Percentiles rank a stretch among this genome's conserved stretches.
Evolutionary conservation across 37 sponge, comb jelly and placozoan species (phyloP).

Genomic region (Axinella damicornis): DNA sequence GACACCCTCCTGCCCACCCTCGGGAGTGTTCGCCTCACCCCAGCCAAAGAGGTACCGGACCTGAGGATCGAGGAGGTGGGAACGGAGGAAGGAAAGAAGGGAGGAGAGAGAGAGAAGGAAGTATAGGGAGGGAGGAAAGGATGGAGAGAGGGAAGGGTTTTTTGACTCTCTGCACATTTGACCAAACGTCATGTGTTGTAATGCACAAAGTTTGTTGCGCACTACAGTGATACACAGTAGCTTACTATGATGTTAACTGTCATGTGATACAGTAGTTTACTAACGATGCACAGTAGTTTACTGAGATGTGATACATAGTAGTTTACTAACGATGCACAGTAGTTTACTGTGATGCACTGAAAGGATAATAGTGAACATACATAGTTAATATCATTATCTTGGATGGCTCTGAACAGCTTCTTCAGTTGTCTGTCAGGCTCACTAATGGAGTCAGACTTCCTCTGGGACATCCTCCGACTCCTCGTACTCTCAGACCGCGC

Average conservation of each 20-base stretch:
- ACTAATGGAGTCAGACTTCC: background rate
- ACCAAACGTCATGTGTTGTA: too few relatives aligned
- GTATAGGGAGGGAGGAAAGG: too few relatives aligned
- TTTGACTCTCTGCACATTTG: too few relatives aligned
- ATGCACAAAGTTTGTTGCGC: too few relatives aligned
- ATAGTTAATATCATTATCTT: slow-evolving; percentile 55
- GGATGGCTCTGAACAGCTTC: slow-evolving; percentile 70
- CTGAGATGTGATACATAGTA: too few relatives aligned
- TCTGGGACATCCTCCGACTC: slow-evolving; percentile 23
- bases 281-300: too few relatives aligned
- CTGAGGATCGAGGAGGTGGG: slow-evolving; percentile 8
- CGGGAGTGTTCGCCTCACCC: slow-evolving; percentile 4
- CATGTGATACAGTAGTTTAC: too few relatives aligned
- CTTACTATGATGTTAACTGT: too few relatives aligned
- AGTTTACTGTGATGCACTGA: too few relatives aligned
- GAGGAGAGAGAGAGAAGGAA: background rate
- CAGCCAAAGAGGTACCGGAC: slow-evolving; percentile 72
- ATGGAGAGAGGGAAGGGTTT: too few relatives aligned
- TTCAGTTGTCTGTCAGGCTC: slow-evolving; percentile 52
- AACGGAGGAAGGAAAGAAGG: background rate
- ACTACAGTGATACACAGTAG: too few relatives aligned
- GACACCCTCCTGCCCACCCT: background rate
- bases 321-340: too few relatives aligned
- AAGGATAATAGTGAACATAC: slow-evolving; percentile 15
- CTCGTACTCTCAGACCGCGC: background rate